phyloP scores from a whole-genome alignment of 2,888 invertebrate genomes.

The Zele albiditarsus region DNA sequence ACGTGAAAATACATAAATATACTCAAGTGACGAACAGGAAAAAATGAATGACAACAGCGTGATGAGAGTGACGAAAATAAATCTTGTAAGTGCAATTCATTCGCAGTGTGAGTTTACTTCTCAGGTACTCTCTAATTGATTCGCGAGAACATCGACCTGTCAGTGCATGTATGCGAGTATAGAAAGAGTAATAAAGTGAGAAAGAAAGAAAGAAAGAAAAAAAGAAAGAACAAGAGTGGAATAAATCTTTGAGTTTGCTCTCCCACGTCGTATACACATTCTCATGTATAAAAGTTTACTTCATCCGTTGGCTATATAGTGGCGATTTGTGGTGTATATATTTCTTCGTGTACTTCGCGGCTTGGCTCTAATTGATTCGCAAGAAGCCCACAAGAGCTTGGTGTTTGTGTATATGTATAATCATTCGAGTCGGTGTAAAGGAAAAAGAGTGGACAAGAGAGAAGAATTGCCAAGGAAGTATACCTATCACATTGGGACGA shows the following conservation, averaged over 20 bases:
- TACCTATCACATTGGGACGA: too few species aligned
- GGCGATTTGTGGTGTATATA: neutral
- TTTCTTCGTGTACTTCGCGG: constrained; percentile 37
- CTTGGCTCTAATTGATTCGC: constrained; percentile 45
- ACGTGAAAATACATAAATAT: neutral
- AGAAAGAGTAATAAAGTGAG: neutral
- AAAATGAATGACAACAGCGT: constrained; percentile 7
- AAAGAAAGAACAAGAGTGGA: neutral
- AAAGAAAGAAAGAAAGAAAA: neutral
- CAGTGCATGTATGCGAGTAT: neutral
- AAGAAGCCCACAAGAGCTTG: constrained; percentile 14
- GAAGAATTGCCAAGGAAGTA: constrained; percentile 9
- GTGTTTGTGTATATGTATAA: neutral
- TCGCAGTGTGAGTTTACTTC: constrained; percentile 31
- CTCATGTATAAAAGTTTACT: constrained; percentile 4
- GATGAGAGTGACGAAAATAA: constrained; percentile 31
- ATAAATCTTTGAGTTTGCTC: neutral
- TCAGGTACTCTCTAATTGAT: constrained; percentile 43
- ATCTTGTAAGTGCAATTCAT: constrained; percentile 38
- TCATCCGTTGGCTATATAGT: constrained; percentile 3
- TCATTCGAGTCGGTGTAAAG: neutral
- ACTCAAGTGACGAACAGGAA: neutral
- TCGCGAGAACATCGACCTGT: constrained; percentile 38
- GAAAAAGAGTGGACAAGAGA: neutral
- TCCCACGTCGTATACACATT: neutral